These are phyloP conservation scores for Leucopsar rothschildi DNA, from an alignment of 2,113 vertebrate genomes.

Conservation along the genomic window DNA sequence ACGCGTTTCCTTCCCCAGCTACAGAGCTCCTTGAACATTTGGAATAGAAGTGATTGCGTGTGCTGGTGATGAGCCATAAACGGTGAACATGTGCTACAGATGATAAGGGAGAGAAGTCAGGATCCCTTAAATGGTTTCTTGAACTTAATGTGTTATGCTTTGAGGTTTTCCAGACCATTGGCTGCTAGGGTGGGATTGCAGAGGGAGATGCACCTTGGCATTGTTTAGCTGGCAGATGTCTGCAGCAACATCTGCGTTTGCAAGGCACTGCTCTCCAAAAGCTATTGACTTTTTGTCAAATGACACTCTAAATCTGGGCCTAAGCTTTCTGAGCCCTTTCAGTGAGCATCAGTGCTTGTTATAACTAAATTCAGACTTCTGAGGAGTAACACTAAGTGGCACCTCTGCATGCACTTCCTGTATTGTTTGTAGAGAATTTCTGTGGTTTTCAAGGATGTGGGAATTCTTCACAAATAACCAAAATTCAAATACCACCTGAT, in stretches of 20 bases:
- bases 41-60: background rate
- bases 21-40: background rate
- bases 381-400: background rate
- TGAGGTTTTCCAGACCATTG: conserved; percentile 31
- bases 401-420: background rate
- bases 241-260: background rate
- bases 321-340: background rate
- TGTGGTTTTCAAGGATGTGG: background rate
- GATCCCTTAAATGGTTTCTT: conserved; percentile 31
- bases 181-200: background rate
- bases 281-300: background rate
- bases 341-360: background rate
- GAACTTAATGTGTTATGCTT: background rate
- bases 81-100: conserved; percentile 39
- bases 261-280: background rate
- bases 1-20: background rate
- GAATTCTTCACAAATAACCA: background rate
- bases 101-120: conserved; percentile 42
- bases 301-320: background rate
- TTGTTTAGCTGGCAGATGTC: conserved; percentile 41
- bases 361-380: background rate
- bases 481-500: background rate
- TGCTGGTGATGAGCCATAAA: conserved; percentile 44
- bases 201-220: background rate
- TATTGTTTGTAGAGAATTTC: background rate